phyloP scores from a whole-genome alignment of 2,888 invertebrate species.

The Cerastis rubricosa region DNA sequence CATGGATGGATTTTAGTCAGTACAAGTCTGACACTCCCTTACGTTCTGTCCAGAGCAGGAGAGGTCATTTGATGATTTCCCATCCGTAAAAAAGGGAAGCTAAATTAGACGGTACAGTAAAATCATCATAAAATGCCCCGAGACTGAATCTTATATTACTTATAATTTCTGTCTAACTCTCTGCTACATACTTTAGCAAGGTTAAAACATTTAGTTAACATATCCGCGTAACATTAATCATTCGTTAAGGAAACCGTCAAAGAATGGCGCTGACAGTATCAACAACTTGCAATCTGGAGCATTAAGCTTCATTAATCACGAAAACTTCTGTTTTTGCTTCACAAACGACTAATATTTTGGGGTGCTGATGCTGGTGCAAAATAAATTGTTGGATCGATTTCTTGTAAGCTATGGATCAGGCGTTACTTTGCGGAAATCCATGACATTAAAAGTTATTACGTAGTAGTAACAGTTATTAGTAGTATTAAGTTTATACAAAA shows the following conservation, averaged over 20 bases:
- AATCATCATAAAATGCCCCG: not conserved
- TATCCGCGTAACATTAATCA: conserved; percentile 52
- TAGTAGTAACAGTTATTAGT: no score
- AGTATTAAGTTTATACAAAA: not conserved
- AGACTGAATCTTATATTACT: not conserved
- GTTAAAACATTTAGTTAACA: conserved; percentile 46
- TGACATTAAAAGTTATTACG: no score
- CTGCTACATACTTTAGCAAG: conserved; percentile 4
- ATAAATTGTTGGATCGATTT: conserved; percentile 22
- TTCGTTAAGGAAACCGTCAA: conserved; percentile 37
- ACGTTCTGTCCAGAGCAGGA: no score
- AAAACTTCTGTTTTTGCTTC: conserved; percentile 63
- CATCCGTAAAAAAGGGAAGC: no score
- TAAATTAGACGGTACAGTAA: not conserved
- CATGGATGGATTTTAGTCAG: no score
- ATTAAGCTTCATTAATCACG: conserved; percentile 68
- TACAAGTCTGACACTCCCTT: no score
- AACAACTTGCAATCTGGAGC: conserved; percentile 57
- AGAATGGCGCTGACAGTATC: conserved; percentile 58
- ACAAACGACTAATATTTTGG: conserved; percentile 17
- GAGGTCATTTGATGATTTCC: no score
- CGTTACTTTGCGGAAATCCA: not conserved
- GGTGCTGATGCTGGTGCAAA: conserved; percentile 11
- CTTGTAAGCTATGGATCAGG: not conserved
- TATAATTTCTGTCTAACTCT: not conserved